Base-by-base conservation (phyloP, 2,797 vertebrate species). In the Kryptopterus vitreolus region DNA sequence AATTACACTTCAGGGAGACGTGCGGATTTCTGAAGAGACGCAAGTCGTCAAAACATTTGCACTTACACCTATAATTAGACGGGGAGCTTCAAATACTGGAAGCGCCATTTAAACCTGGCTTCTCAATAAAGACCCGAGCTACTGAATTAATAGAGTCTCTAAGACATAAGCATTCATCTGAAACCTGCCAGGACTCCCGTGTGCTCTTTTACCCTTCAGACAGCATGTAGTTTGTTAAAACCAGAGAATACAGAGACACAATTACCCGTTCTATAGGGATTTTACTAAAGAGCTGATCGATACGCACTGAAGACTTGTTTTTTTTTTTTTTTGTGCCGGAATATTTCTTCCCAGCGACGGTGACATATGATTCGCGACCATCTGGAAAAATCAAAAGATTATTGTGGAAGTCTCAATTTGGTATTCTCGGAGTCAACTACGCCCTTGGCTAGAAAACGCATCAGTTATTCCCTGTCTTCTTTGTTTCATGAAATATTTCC, bases 1-100 rank as follows among this genome's bases (percentile, higher is more conserved):
- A 93, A 94, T 94, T 92, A 92, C 90, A 93, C 91, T 94, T 93
- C 90, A 90, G 89, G 91, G 90, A 91, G 91, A 92, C 92, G 92
- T 94, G 93, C 90, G 92, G 92, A 94, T 93, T 91, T 85, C 86
- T 91, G 92, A 93, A 91, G 88, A 92, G 91, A 94, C 90, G 89
- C 91, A 90, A 93, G 92, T 93, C 91, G 93, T 93, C 92, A 93
- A 92, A 92, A 93, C 90, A 93, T 92, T 77, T 55, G 35, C 50
- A 20, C n/a, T 55, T 68, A 89, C 89, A 89, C 89, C 88, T 89
- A 90, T 88, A 90, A 91, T 89, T 90, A 92, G 92, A 91, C 92
- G 91, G n/a, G 89, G 87, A 89, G 90, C 82, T 90, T 91, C 89
- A 93, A 93, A 92, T 90, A 88, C n/a, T 86, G 90, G 89, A 89